Percentiles rank a stretch among this genome's conserved stretches.
Evolutionary conservation across 1,140 invertebrate species (phyloP).

Genomic region (Drosophila neocordata): DNA sequence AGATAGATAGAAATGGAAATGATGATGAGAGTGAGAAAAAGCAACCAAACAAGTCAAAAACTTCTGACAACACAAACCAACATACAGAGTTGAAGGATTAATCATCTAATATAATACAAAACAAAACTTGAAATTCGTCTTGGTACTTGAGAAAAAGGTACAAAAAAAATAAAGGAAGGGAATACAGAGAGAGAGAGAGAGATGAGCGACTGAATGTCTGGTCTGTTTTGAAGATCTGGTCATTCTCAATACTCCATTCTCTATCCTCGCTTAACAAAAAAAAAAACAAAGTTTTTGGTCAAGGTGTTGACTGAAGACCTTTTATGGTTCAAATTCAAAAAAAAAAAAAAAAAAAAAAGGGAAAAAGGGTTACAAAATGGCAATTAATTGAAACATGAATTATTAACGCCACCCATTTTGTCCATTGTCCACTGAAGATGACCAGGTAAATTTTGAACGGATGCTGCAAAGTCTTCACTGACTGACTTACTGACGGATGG

Average conservation of each 20-base stretch:
- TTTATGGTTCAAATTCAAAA: slow-evolving; percentile 3
- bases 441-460: slow-evolving; percentile 70
- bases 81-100: slow-evolving; percentile 54
- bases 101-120: slow-evolving; percentile 62
- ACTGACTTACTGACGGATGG: slow-evolving; percentile 34
- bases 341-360: neutral
- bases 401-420: slow-evolving; percentile 74
- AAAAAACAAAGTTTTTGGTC: slow-evolving; percentile 54
- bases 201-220: slow-evolving; percentile 14
- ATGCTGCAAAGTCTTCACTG: slow-evolving; percentile 49
- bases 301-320: slow-evolving; percentile 69
- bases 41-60: slow-evolving; percentile 55
- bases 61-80: slow-evolving; percentile 42
- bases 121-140: slow-evolving; percentile 78
- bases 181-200: slow-evolving; percentile 29
- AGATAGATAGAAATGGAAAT: neutral
- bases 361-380: slow-evolving; percentile 72
- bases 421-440: slow-evolving; percentile 69
- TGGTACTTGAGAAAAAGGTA: slow-evolving; percentile 60
- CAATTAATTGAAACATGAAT: slow-evolving; percentile 82
- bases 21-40: slow-evolving; percentile 47
- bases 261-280: slow-evolving; percentile 1
- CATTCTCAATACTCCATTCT: slow-evolving; percentile 11
- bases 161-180: slow-evolving; percentile 30
- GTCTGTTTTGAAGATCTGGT: slow-evolving; percentile 13